Evolutionary conservation across 2,888 invertebrate genomes (phyloP), one percentile per base, ranked within the genome.

Genomic region (Tanypteryx hageni): DNA sequence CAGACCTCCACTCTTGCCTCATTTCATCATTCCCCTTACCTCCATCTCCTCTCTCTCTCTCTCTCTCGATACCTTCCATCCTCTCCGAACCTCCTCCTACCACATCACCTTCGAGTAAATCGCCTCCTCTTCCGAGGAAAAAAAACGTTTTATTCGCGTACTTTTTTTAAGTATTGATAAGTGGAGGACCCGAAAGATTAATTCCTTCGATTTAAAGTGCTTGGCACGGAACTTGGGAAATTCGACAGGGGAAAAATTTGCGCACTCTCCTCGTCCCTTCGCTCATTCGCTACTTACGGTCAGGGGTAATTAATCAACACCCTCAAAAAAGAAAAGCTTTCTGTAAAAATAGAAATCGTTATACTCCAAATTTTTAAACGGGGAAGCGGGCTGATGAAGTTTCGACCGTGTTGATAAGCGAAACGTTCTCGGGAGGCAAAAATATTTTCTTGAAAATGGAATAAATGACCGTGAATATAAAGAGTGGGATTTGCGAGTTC

Each of bases 181-280:
- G 76, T 76, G 76, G 76, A 27, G 13, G 4, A 22, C 27, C 22
- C 4, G 76, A 22, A 76, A 76, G 76, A 76, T 76, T 76, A 27
- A 76, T 76, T 76, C 76, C 22, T 76, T 27, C 76, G 76, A 76
- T 76, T 76, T 76, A 76, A 76, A 76, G 76, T 27, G 27, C 76
- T 76, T 76, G 76, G 76, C 76, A 76, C 27, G 22, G 22, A 76
- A 76, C 76, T 76, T 13, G 22, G 76, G 76, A 76, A 27, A 76
- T 76, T 76, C 76, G 76, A 76, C 76, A 76, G 76, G 76, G 76
- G 76, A 76, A 76, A 76, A 76, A 76, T 76, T 76, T 27, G 27
- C 76, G 76, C 76, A 76, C 76, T 76, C 76, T 76, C 76, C 22
- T 27, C 76, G 76, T 76, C 22, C 27, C 27, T 22, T 76, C 22